A percentile compares a stretch with the other conserved stretches of the same genome.
phyloP scores from a whole-genome alignment of 2,113 vertebrate genomes.

The Piaya cayana region DNA sequence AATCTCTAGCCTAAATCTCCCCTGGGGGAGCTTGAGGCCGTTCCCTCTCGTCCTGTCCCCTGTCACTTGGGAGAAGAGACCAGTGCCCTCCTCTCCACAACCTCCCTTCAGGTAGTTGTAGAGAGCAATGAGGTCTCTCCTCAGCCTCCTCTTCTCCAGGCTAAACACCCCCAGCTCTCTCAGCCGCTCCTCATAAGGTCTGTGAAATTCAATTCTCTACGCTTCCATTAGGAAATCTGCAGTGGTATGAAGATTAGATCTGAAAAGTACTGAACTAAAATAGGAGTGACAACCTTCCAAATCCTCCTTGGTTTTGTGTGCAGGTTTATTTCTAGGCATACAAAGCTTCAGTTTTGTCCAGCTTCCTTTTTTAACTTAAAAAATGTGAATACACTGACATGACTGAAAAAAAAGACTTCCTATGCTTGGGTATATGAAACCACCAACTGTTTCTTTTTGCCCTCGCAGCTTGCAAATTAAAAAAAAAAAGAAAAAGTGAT shows the following conservation, averaged over 20 bases:
- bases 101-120: too few species aligned
- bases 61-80: too few species aligned
- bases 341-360: not conserved
- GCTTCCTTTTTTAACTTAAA: not conserved
- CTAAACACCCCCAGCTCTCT: too few species aligned
- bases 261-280: not conserved
- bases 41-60: too few species aligned
- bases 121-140: too few species aligned
- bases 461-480: not conserved
- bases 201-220: not conserved
- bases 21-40: too few species aligned
- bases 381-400: not conserved
- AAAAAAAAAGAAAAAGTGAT: not conserved
- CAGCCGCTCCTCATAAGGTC: too few species aligned
- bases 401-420: not conserved
- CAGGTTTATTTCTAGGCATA: not conserved
- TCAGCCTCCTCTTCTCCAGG: too few species aligned
- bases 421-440: not conserved
- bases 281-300: accelerated
- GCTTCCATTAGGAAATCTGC: not conserved
- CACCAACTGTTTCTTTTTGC: not conserved
- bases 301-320: not conserved
- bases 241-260: not conserved
- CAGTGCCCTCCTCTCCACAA: too few species aligned
- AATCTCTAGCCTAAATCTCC: too few species aligned